Conservation (phyloP, 2,888 invertebrate species). For the Tetramorium bicarinatum region DNA sequence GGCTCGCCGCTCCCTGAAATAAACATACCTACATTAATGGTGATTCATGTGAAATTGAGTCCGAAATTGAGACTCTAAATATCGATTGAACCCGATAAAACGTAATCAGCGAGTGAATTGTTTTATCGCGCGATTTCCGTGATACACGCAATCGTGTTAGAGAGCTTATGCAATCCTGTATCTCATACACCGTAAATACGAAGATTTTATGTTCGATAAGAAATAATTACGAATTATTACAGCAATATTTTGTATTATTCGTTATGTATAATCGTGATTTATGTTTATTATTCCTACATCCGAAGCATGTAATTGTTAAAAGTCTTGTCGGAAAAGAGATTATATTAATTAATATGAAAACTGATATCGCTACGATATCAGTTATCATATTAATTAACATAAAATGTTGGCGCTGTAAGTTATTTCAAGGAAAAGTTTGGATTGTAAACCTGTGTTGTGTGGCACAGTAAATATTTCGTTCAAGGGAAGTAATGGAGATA, state of each 20-base stretch:
- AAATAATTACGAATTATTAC: background rate
- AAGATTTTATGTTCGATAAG: background rate
- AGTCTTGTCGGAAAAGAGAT: background rate
- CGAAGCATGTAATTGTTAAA: background rate
- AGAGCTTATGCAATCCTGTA: background rate
- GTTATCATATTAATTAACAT: no score
- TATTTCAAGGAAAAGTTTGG: conserved; percentile 30
- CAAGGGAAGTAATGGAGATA: conserved; percentile 64
- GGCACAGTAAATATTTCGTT: conserved; percentile 67
- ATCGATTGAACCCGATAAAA: conserved; percentile 19
- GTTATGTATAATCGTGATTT: background rate
- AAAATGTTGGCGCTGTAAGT: background rate
- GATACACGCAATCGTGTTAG: background rate
- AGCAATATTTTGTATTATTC: background rate
- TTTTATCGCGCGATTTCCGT: background rate
- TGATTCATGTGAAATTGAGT: background rate
- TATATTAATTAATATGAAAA: background rate
- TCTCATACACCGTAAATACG: background rate
- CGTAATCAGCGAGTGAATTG: conserved; percentile 15
- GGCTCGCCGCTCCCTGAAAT: conserved; percentile 82
- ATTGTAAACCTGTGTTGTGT: conserved; percentile 60
- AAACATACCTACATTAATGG: conserved; percentile 41
- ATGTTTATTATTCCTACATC: background rate
- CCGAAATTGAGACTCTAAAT: conserved; percentile 14
- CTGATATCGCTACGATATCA: background rate